Evolutionary conservation across 1,140 invertebrate species (phyloP), one percentile per base, ranked within the genome.

Genomic region (Micrasema minimum): DNA sequence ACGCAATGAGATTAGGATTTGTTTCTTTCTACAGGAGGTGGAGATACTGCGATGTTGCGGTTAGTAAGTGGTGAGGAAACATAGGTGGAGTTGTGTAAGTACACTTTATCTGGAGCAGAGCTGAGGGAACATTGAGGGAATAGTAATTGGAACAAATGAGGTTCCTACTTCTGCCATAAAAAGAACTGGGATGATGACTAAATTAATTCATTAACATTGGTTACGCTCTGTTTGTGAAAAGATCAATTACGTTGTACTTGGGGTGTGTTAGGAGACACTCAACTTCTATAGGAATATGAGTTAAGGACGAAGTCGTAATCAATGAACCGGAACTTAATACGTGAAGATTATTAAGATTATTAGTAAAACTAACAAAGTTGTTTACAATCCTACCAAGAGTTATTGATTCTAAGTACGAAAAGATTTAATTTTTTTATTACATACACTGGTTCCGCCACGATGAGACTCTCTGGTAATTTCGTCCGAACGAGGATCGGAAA

Each of bases 191-290:
- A 59, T 41, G 11, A 59, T 35, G 35, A 59, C 55, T n/a, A 41
- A 59, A 59, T 59, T 59, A 59, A 59, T n/a, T 59, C 37, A 59
- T 41, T 59, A 41, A 41, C 16, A 41, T 38, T 41, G 55, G 18
- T n/a, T 59, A 22, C 18, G 35, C 35, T 22, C 35, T 43, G 31
- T 18, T 41, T 59, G 35, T 41, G 16, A 22, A 59, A 11, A 41
- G 37, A 5, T 59, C 18, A 59, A 59, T 41, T 38, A n/a, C 4
- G 2, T 26, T 55, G 26, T 31, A 23, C 12, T 55, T 55, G 43
- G 14, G 43, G 43, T 46, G 43, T 46, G 16, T 5, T 16, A 46
- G 11, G 22, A 51, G 6, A 23, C 20, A 51, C 10, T 11, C 18
- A 6, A 9, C 3, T 51, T 51, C 3, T 2, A 31, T 22, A 9